Evolutionary conservation across 2,888 invertebrate genomes (phyloP), one percentile per base, ranked within the genome.

Genomic region (Archaeoteleia sp.): DNA sequence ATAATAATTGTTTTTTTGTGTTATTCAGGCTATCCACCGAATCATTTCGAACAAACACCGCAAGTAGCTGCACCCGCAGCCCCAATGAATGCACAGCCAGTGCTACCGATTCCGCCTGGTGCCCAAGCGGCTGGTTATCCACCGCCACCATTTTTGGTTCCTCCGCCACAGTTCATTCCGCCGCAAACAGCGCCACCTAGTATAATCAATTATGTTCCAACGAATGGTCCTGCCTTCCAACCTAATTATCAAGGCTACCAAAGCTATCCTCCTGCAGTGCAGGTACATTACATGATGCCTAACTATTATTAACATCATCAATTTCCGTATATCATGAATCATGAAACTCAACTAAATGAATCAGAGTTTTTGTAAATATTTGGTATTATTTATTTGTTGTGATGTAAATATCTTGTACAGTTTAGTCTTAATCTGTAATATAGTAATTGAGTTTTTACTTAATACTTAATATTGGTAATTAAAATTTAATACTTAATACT

Each of bases 101-200:
- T 84, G 23, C 81, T 85, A 37, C 80, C 84, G 30, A 67, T 85
- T 35, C 82, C 83, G 43, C 75, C 78, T 10, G 76, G 74, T 43
- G 76, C 76, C 43, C 80, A 78, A 42, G 67, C 78, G 2, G 37
- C 77, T 1, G 23, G 61, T 46, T 78, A 76, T 53, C 78, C 73
- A 5, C 58, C 71, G 6, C 84, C 84, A 2, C 78, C 85, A 1
- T 85, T 82, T 53, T 76, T 85, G 58, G 84, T 84, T 43, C 85
- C 85, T 20, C 78, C 84, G 0, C 85, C 85, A 1, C 85, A 85
- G 39, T 84, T 83, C 30, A 81, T 85, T 60, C 67, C 85, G 5
- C 78, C 85, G 4, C 85, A 85, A 66, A 76, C 82, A 2, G 81
- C 84, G 25, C 84, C 85, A 23, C 84, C 85, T 55, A 83, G 70